These are phyloP conservation scores for Pollenia labialis DNA, from an alignment of 2,888 invertebrate genomes.

Conservation along the genomic window DNA sequence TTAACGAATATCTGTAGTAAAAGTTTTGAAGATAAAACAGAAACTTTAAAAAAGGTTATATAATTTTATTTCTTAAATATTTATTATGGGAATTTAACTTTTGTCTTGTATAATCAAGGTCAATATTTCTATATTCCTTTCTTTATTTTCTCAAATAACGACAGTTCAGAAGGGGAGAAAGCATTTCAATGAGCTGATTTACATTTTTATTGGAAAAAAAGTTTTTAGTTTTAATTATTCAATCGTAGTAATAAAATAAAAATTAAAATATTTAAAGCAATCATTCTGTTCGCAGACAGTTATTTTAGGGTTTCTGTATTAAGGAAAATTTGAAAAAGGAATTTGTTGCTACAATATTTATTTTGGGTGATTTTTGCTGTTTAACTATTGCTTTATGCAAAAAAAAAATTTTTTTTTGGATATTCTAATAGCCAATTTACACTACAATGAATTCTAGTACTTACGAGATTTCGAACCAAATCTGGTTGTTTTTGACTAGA, in stretches of 20 bases:
- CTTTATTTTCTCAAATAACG: not conserved
- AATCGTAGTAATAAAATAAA: slow-evolving; percentile 56
- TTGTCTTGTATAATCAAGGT: slow-evolving; percentile 46
- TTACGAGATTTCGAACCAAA: too few relatives aligned
- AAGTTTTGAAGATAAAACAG: slow-evolving; percentile 53
- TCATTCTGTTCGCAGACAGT: slow-evolving; percentile 37
- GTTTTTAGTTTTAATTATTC: slow-evolving; percentile 59
- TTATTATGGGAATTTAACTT: slow-evolving; percentile 49
- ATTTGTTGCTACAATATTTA: too few relatives aligned
- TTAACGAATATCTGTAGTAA: slow-evolving; percentile 45
- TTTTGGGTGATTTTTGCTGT: too few relatives aligned
- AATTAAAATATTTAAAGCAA: slow-evolving; percentile 54
- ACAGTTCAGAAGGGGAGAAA: slow-evolving; percentile 55
- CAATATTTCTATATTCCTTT: slow-evolving; percentile 48
- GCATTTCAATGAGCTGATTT: slow-evolving; percentile 53
- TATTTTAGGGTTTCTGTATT: slow-evolving; percentile 45
- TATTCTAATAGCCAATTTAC: too few relatives aligned
- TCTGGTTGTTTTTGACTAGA: too few relatives aligned
- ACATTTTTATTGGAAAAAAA: slow-evolving; percentile 15
- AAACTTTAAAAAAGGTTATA: slow-evolving; percentile 41
- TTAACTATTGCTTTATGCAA: too few relatives aligned
- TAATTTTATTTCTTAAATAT: slow-evolving; percentile 53
- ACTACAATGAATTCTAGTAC: too few relatives aligned
- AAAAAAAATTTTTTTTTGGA: too few relatives aligned
- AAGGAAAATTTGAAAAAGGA: not conserved